These are phyloP conservation scores for Apamea epomidion DNA, from an alignment of 2,888 invertebrate species.

Conservation along the genomic window DNA sequence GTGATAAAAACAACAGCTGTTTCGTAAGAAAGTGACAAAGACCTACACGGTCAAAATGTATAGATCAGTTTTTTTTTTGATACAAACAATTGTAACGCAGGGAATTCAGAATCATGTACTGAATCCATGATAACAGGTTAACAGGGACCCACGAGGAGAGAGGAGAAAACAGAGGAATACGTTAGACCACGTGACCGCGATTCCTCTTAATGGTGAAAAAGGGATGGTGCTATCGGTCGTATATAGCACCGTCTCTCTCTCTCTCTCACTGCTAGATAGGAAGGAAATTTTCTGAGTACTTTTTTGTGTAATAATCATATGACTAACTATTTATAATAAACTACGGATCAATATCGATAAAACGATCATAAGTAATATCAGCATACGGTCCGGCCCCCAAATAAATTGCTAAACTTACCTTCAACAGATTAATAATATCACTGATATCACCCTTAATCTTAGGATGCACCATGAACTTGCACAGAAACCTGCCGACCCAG, in stretches of 20 bases:
- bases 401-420: constrained; percentile 73
- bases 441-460: constrained; percentile 81
- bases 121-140: too few relatives aligned
- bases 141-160: too few relatives aligned
- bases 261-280: neutral
- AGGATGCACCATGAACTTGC: constrained; percentile 85
- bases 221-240: neutral
- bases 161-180: neutral
- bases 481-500: constrained; percentile 90
- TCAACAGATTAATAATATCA: constrained; percentile 82
- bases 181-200: neutral
- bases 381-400: too few relatives aligned
- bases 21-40: too few relatives aligned
- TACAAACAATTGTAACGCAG: too few relatives aligned
- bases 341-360: too few relatives aligned
- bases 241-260: neutral
- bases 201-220: neutral
- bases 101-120: too few relatives aligned
- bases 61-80: too few relatives aligned
- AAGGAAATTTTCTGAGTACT: neutral
- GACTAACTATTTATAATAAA: neutral
- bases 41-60: too few relatives aligned
- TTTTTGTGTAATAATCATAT: neutral
- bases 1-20: too few relatives aligned
- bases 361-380: too few relatives aligned